Evolutionary conservation across 2,797 vertebrate species (phyloP).

Genomic region (Gobionotothen gibberifrons): DNA sequence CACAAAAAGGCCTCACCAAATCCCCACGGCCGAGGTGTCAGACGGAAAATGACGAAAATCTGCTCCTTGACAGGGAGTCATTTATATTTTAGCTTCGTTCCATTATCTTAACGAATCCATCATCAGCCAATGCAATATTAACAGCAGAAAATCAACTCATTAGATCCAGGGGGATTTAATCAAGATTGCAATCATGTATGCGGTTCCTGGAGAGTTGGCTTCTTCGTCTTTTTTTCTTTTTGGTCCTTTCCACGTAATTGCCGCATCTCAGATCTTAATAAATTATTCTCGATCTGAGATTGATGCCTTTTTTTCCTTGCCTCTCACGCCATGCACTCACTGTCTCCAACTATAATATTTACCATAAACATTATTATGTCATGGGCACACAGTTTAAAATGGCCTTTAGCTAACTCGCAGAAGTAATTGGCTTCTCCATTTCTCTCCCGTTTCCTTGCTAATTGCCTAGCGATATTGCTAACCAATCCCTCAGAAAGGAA

Average conservation of each 20-base stretch:
- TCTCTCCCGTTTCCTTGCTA: constrained; percentile 88
- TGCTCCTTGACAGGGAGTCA: constrained; percentile 99
- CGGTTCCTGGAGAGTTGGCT: constrained; percentile 94
- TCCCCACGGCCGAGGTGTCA: constrained; percentile 91
- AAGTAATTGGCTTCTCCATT: constrained; percentile 91
- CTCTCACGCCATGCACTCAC: constrained; percentile 86
- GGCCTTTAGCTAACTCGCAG: constrained; percentile 90
- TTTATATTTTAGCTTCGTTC: constrained; percentile 99
- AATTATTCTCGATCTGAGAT: constrained; percentile 90
- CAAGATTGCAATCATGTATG: constrained; percentile 99
- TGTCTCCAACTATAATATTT: constrained; percentile 90
- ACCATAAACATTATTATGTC: constrained; percentile 94
- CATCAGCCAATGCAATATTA: constrained; percentile 99
- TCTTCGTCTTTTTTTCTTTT: constrained; percentile 87
- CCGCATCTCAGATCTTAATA: constrained; percentile 91
- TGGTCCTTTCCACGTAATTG: constrained; percentile 91
- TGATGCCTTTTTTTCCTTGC: constrained; percentile 84
- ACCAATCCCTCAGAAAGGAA: constrained; percentile 82
- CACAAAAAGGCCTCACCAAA: constrained; percentile 88
- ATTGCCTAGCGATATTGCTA: constrained; percentile 88
- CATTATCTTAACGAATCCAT: constrained; percentile 99
- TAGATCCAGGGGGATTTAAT: constrained; percentile 99
- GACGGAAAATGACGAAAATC: constrained; percentile 99
- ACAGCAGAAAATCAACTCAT: constrained; percentile 99
- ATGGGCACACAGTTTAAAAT: constrained; percentile 93